phyloP scores from a whole-genome alignment of 2,888 invertebrate genomes.

The Clepsis dumicolana region DNA sequence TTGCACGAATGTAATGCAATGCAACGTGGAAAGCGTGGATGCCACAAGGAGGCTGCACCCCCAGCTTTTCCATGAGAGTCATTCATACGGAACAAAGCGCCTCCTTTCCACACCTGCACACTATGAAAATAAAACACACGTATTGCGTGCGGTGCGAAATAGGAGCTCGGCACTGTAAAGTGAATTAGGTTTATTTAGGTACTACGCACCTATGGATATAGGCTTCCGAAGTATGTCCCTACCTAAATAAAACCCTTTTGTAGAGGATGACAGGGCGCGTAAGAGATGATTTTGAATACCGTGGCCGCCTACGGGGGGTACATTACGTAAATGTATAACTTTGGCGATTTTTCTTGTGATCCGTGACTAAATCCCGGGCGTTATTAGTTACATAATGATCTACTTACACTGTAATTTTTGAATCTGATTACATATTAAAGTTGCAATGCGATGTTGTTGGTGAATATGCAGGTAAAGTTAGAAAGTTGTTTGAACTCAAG shows the following conservation, averaged over 20 bases:
- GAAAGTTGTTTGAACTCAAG: background rate
- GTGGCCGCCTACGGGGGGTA: background rate
- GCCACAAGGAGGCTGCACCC: slow-evolving; percentile 46
- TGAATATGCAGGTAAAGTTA: background rate
- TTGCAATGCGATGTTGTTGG: background rate
- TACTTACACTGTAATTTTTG: too few relatives aligned
- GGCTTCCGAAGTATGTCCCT: background rate
- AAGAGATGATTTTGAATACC: background rate
- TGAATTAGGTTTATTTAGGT: slow-evolving; percentile 15
- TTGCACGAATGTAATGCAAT: slow-evolving; percentile 58
- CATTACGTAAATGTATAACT: background rate
- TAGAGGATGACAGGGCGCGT: background rate
- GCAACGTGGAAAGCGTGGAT: slow-evolving; percentile 46
- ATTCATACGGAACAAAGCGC: slow-evolving; percentile 59
- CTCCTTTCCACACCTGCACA: slow-evolving; percentile 55
- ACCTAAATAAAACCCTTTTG: background rate
- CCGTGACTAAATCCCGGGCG: too few relatives aligned
- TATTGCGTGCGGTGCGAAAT: slow-evolving; percentile 26
- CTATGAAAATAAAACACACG: slow-evolving; percentile 49
- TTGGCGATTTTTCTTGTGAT: too few relatives aligned
- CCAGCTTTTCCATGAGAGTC: slow-evolving; percentile 51
- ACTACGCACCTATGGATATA: background rate
- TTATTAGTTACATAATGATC: too few relatives aligned
- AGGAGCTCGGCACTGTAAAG: slow-evolving; percentile 19
- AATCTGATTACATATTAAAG: background rate